Base-by-base conservation (phyloP, 2,113 vertebrate species). In the Nerophis lumbriciformis region DNA sequence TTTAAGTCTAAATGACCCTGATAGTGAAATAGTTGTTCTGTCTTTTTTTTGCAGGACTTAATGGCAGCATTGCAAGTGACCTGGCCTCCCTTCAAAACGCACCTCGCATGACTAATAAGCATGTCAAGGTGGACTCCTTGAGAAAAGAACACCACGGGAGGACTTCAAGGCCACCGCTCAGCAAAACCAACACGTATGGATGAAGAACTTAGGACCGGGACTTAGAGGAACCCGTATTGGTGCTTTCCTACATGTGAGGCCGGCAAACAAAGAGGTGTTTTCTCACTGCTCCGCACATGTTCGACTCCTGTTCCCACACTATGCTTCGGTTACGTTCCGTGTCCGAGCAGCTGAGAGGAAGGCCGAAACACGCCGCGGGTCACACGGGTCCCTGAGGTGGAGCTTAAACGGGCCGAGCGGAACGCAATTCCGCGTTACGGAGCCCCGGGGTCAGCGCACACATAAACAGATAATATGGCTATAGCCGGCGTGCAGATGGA, bases 231-330 rank as follows among this genome's bases (percentile, higher is more conserved):
- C 19, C 45, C 50, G 45, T 9, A 57, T 51, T n/a, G 13, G 13
- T 47, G 16, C n/a, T 58, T 13, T 48, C 51, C 49, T 63, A 7
- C 35, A 38, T 50, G 28, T 14, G 39, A 60, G 61, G 28, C 60
- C 44, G 7, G 58, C 73, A 58, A 68, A 70, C 58, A 73, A 71
- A 80, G 70, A 13, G 2, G 48, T 54, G 48, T 54, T 47, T 67
- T 56, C 48, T 58, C 47, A 55, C 58, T 68, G 28, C 19, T 62
- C 37, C 21, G 48, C 50, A 73, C n/a, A 44, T 68, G 59, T 55
- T 68, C 61, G 61, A 65, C 65, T 69, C 53, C 77, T 71, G 70
- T 82, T 79, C 81, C 73, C 83, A 81, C 75, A 73, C 67, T 81
- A 68, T 68, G 12, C 64, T 76, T 61, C 64, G 61, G 66, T 70